These are phyloP conservation scores for Acipenser oxyrinchus DNA, from an alignment of 2,797 vertebrate species.

Conservation along the genomic window DNA sequence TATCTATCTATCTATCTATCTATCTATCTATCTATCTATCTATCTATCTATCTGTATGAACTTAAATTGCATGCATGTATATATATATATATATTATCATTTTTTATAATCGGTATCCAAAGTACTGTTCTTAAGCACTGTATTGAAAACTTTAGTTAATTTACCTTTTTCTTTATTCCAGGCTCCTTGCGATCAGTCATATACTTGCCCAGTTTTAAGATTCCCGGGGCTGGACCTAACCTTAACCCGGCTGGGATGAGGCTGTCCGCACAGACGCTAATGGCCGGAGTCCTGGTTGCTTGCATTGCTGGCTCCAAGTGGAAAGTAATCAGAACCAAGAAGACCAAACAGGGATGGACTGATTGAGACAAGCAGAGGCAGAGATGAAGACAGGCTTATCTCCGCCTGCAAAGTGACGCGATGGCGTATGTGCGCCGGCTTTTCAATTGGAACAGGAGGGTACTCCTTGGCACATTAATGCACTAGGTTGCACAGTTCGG, in stretches of 20 bases:
- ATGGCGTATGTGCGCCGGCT: constrained; percentile 67
- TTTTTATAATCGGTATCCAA: too few species aligned
- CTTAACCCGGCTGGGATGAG: constrained; percentile 85
- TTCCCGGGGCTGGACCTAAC: constrained; percentile 76
- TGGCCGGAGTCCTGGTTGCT: constrained; percentile 66
- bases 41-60: too few species aligned
- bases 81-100: too few species aligned
- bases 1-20: too few species aligned
- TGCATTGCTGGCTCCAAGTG: constrained; percentile 75
- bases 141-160: not conserved
- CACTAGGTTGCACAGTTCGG: constrained; percentile 69
- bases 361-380: constrained; percentile 50
- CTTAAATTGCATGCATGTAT: too few species aligned
- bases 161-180: constrained; percentile 90
- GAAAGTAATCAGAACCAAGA: constrained; percentile 61
- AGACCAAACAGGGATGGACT: constrained; percentile 53
- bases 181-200: constrained; percentile 87
- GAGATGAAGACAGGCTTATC: constrained; percentile 73
- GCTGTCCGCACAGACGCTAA: constrained; percentile 83
- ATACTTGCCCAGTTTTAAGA: constrained; percentile 94
- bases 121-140: too few species aligned
- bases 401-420: constrained; percentile 89
- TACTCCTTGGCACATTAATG: constrained; percentile 62
- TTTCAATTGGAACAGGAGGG: constrained; percentile 78
- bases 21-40: too few species aligned